Conservation (phyloP, 2,113 vertebrate species). For the Indri indri region DNA sequence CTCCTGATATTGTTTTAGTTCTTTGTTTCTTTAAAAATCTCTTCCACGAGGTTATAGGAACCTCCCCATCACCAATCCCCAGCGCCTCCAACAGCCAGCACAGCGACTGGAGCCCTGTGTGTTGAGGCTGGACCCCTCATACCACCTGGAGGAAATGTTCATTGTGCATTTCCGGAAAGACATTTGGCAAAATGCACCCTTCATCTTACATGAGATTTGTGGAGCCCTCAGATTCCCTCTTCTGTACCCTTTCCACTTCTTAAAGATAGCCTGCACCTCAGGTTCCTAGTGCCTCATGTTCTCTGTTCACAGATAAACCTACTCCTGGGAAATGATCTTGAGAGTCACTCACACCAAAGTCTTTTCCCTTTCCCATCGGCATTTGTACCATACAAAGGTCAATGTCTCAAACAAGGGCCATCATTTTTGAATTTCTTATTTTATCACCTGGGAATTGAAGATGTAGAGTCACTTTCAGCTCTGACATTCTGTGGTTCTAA, state of each 20-base stretch:
- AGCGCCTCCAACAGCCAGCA: background rate
- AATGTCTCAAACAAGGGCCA: background rate
- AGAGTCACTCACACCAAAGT: background rate
- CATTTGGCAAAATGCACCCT: background rate
- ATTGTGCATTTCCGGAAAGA: background rate
- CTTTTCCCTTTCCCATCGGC: background rate
- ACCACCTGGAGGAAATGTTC: background rate
- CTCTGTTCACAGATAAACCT: background rate
- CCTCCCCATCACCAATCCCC: background rate
- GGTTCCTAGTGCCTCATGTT: background rate
- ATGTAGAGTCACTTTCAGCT: background rate
- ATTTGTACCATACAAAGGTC: background rate
- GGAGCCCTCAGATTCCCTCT: background rate
- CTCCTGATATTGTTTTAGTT: background rate
- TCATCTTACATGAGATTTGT: background rate
- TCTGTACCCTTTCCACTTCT: background rate
- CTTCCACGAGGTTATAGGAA: background rate
- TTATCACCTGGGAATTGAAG: background rate
- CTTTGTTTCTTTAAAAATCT: background rate
- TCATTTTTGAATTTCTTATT: background rate
- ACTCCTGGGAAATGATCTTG: background rate
- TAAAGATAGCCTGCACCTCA: background rate
- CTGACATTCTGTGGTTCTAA: background rate
- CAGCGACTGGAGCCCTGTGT: background rate
- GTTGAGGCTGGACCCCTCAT: background rate